Evolutionary conservation across 2,113 vertebrate species (phyloP).

Genomic region (Uria lomvia): DNA sequence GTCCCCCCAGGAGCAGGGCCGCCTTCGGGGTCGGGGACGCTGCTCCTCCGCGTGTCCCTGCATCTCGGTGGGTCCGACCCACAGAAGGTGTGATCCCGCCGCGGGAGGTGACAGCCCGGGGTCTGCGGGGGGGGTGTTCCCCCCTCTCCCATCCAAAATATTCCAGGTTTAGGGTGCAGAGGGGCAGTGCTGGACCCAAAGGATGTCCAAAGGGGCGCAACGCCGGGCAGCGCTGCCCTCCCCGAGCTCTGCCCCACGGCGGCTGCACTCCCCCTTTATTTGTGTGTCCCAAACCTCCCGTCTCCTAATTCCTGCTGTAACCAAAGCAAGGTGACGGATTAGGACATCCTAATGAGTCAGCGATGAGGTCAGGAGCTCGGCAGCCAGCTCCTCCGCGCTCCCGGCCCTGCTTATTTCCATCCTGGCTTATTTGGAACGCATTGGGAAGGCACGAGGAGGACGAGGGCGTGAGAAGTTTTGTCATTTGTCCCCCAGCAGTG

Average conservation of each 20-base stretch:
- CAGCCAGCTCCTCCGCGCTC: neutral
- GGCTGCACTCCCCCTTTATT: neutral
- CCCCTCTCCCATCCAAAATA: neutral
- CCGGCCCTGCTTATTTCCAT: neutral
- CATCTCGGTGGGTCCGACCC: fast-evolving
- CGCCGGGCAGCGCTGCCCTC: fast-evolving
- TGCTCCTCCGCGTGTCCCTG: neutral
- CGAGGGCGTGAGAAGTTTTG: neutral
- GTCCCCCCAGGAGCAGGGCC: fast-evolving
- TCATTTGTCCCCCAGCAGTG: neutral
- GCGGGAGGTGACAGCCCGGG: fast-evolving
- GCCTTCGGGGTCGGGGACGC: fast-evolving
- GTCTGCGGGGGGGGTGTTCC: neutral
- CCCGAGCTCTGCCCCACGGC: neutral
- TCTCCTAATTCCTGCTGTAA: neutral
- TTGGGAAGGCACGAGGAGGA: neutral
- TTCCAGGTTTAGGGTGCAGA: neutral
- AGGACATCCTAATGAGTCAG: neutral
- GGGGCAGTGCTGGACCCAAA: neutral
- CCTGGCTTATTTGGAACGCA: neutral
- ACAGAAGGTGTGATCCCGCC: neutral
- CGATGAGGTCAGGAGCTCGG: constrained; percentile 1
- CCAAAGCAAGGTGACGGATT: neutral
- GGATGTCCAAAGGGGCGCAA: neutral
- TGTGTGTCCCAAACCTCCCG: neutral